These are phyloP conservation scores for Epinephelus moara DNA, from an alignment of 2,113 vertebrate genomes.

Conservation along the genomic window DNA sequence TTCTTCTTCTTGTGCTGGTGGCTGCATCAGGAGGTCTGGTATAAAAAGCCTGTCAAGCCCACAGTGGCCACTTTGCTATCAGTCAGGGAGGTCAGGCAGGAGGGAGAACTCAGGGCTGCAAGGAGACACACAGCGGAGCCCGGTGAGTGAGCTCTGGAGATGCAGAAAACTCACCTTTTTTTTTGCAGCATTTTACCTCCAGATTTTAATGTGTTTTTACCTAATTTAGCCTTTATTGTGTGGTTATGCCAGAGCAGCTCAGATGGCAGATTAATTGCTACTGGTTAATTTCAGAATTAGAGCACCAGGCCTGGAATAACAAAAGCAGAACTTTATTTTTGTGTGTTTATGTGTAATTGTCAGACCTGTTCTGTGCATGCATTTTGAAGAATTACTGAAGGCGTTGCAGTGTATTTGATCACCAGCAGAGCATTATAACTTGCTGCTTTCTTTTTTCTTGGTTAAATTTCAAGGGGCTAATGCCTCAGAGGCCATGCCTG, in stretches of 20 bases:
- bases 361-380: conserved; percentile 20
- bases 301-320: conserved; percentile 20
- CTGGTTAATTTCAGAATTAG: conserved; percentile 18
- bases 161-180: background rate
- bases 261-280: background rate
- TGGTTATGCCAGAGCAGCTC: background rate
- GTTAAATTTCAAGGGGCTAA: conserved; percentile 36
- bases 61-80: conserved; percentile 82
- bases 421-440: background rate
- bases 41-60: conserved; percentile 82
- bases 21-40: conserved; percentile 74
- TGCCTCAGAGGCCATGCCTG: conserved; percentile 2
- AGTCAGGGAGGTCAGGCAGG: conserved; percentile 81
- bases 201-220: background rate
- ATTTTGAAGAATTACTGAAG: conserved; percentile 17
- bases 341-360: background rate
- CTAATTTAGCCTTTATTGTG: background rate
- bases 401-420: conserved; percentile 5
- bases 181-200: background rate
- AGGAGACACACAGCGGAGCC: conserved; percentile 62
- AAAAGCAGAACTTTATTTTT: conserved; percentile 25
- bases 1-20: conserved; percentile 28
- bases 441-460: conserved; percentile 16
- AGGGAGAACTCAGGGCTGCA: conserved; percentile 64
- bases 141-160: conserved; percentile 59